Evolutionary conservation across 2,888 invertebrate genomes (phyloP).

Genomic region (Lycaena phlaeas): DNA sequence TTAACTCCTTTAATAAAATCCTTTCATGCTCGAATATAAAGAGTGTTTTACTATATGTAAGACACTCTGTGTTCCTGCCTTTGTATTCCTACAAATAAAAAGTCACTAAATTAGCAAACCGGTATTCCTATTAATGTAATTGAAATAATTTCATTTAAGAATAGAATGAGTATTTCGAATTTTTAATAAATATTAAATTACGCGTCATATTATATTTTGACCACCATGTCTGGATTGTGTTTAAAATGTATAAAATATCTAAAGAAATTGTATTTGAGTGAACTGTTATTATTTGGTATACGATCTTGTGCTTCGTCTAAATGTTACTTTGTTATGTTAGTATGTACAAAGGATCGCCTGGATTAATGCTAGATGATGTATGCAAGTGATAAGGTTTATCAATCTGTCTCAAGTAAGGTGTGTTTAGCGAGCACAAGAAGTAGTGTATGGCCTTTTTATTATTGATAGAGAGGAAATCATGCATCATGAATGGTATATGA

Average conservation of each 20-base stretch:
- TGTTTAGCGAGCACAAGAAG: constrained; percentile 56
- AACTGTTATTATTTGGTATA: constrained; percentile 31
- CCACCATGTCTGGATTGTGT: not conserved
- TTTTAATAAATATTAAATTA: too few species aligned
- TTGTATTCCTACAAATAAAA: too few species aligned
- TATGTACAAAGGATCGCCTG: constrained; percentile 60
- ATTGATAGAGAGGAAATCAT: constrained; percentile 51
- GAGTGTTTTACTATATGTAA: too few species aligned
- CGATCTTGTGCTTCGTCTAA: constrained; percentile 47
- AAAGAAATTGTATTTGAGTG: constrained; percentile 20
- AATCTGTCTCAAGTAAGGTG: constrained; percentile 40
- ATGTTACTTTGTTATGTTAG: constrained; percentile 50
- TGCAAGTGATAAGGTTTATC: constrained; percentile 46
- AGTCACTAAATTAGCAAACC: too few species aligned
- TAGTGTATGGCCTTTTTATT: constrained; percentile 43
- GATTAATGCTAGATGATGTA: constrained; percentile 61
- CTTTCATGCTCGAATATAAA: too few species aligned
- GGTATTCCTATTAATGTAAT: too few species aligned
- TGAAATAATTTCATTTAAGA: too few species aligned
- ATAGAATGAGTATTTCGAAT: too few species aligned
- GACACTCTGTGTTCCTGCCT: too few species aligned
- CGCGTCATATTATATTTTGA: not conserved
- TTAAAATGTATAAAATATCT: not conserved
- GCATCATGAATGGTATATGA: constrained; percentile 45
- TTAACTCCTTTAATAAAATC: too few species aligned